Evolutionary conservation across 2,113 vertebrate species (phyloP).

Genomic region (Ceyx cyanopectus): DNA sequence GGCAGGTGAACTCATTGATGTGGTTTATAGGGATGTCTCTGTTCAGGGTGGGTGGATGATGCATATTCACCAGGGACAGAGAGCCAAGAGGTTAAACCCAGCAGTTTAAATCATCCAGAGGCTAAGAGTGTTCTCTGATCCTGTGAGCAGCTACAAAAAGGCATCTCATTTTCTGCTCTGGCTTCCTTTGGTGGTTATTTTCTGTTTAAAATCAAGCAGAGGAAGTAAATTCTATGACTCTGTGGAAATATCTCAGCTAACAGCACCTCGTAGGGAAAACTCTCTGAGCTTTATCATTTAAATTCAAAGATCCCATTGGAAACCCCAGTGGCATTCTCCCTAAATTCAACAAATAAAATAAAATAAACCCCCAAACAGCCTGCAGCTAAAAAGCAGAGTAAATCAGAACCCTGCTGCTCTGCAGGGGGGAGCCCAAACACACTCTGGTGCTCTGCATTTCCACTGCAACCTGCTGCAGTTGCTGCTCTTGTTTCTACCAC

Average conservation of each 20-base stretch:
- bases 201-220: not conserved
- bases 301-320: not conserved
- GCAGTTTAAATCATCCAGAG: conserved; percentile 7
- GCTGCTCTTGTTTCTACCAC: not conserved
- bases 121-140: not conserved
- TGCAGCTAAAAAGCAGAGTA: not conserved
- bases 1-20: no score
- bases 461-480: not conserved
- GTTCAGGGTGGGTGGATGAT: not conserved
- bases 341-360: not conserved
- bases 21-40: not conserved
- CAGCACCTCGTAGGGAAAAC: not conserved
- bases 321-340: not conserved
- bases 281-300: not conserved
- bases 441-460: not conserved
- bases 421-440: not conserved
- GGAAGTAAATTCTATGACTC: conserved; percentile 15
- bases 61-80: conserved; percentile 12
- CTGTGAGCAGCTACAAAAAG: conserved; percentile 14
- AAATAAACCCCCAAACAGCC: not conserved
- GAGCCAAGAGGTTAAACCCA: not conserved
- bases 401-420: conserved; percentile 14
- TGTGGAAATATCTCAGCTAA: not conserved
- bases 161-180: not conserved
- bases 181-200: not conserved